Percentiles rank a stretch among this genome's conserved stretches.
These are phyloP conservation scores for Brachyistius frenatus DNA, from an alignment of 2,113 vertebrate genomes.

Conservation along the genomic window DNA sequence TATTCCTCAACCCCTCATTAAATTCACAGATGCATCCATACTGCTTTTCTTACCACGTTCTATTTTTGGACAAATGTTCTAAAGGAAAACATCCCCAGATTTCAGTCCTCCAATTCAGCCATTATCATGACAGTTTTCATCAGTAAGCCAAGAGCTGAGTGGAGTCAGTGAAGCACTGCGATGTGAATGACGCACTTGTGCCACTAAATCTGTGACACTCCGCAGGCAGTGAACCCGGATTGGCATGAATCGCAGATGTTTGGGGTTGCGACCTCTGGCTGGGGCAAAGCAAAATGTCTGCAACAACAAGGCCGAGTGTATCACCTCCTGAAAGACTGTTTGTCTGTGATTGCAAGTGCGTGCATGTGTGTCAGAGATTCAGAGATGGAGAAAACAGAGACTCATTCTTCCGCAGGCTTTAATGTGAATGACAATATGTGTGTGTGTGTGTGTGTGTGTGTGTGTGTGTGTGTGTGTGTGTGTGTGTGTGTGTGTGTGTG, in stretches of 20 bases:
- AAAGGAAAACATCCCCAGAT: constrained; percentile 21
- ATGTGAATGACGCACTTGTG: constrained; percentile 73
- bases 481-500: neutral
- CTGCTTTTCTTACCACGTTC: neutral
- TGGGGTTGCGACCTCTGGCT: constrained; percentile 70
- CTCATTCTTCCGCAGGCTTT: constrained; percentile 53
- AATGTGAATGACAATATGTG: constrained; percentile 35
- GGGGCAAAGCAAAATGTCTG: constrained; percentile 69
- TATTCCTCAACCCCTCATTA: neutral
- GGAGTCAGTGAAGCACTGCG: constrained; percentile 52
- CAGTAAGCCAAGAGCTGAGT: constrained; percentile 46
- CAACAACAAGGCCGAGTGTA: constrained; percentile 51
- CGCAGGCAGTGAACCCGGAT: constrained; percentile 64
- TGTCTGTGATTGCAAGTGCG: constrained; percentile 44
- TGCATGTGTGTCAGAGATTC: constrained; percentile 21
- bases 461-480: no score
- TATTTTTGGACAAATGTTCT: constrained; percentile 20
- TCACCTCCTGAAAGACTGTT: constrained; percentile 68
- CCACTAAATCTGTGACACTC: constrained; percentile 71
- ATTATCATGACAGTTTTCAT: constrained; percentile 48
- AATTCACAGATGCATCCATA: neutral
- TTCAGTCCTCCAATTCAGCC: constrained; percentile 32
- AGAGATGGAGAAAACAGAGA: constrained; percentile 25
- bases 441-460: constrained; percentile 7
- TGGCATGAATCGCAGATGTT: constrained; percentile 72